Evolutionary conservation across 2,888 invertebrate species (phyloP), one percentile per base, ranked within the genome.

Genomic region (Endomychus coccineus): DNA sequence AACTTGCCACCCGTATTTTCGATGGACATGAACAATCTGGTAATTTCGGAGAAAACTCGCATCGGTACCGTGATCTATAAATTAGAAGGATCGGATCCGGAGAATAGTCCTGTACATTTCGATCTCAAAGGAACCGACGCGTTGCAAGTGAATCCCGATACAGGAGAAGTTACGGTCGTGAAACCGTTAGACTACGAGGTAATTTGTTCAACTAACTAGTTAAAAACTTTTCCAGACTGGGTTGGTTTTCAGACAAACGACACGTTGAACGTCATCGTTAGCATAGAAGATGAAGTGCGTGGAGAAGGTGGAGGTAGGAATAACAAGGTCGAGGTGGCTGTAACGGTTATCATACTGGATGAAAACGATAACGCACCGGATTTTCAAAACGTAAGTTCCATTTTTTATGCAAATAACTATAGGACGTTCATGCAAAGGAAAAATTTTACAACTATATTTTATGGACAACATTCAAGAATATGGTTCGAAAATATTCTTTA

Each of bases 351-450:
- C 42, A 79, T 92, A 10, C 67, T 85, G 6, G 91, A 92, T 56
- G 87, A 86, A 54, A 91, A 92, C 59, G 91, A 92, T 58, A 90
- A 89, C 64, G 74, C 85, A 17, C 90, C 91, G 4, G 73, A 71
- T 38, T 87, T 87, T 66, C 72, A 75, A 65, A 78, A 82, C 65
- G 85, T 84, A 69, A 73, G 73, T 65, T 39, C 7, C 13, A 29
- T 27, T 13, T n/a, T n/a, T n/a, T n/a, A n/a, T n/a, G n/a, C n/a
- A n/a, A n/a, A n/a, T n/a, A n/a, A n/a, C n/a, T n/a, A n/a, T n/a
- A n/a, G n/a, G n/a, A n/a, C n/a, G n/a, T n/a, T n/a, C n/a, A n/a
- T n/a, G n/a, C n/a, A n/a, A n/a, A n/a, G n/a, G n/a, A n/a, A n/a
- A n/a, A n/a, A n/a, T n/a, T n/a, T n/a, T n/a, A n/a, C n/a, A n/a